Conservation (phyloP, 2,113 vertebrate genomes). For the pig (Sus scrofa) region DNA sequence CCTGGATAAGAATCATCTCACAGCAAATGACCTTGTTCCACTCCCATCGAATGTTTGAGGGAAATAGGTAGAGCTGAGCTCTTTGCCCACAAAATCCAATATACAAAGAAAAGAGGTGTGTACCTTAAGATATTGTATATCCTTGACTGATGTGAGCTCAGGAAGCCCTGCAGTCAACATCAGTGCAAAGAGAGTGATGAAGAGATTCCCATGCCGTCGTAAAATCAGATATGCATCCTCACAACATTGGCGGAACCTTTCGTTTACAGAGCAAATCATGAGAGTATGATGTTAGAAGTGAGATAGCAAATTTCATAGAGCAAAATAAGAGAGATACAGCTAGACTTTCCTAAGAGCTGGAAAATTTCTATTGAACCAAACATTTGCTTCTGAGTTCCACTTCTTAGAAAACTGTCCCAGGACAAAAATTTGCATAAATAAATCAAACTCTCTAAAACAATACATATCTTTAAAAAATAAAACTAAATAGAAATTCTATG, state of each 20-base stretch:
- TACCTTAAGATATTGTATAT: conserved; percentile 99
- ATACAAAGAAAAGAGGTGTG: not conserved
- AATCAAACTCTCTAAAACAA: conserved; percentile 31
- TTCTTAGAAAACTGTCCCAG: not conserved
- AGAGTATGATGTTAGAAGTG: not conserved
- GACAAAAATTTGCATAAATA: conserved; percentile 27
- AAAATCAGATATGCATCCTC: conserved; percentile 97
- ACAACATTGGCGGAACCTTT: conserved; percentile 97
- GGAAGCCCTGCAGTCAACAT: conserved; percentile 99
- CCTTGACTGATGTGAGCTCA: conserved; percentile 98
- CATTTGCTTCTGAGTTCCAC: conserved; percentile 31
- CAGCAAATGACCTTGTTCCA: not conserved
- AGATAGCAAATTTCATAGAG: not conserved
- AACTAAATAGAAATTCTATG: conserved; percentile 27
- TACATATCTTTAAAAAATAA: not conserved
- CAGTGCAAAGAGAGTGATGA: conserved; percentile 99
- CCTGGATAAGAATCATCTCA: not conserved
- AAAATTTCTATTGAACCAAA: not conserved
- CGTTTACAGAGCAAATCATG: not conserved
- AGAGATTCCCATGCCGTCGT: conserved; percentile 96
- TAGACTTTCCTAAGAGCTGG: not conserved
- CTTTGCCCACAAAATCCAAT: not conserved
- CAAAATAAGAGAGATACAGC: not conserved
- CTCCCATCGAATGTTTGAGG: not conserved
- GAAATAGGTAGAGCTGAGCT: not conserved